phyloP scores from a whole-genome alignment of 2,113 vertebrate genomes.

The Petrocephalus zakoni region DNA sequence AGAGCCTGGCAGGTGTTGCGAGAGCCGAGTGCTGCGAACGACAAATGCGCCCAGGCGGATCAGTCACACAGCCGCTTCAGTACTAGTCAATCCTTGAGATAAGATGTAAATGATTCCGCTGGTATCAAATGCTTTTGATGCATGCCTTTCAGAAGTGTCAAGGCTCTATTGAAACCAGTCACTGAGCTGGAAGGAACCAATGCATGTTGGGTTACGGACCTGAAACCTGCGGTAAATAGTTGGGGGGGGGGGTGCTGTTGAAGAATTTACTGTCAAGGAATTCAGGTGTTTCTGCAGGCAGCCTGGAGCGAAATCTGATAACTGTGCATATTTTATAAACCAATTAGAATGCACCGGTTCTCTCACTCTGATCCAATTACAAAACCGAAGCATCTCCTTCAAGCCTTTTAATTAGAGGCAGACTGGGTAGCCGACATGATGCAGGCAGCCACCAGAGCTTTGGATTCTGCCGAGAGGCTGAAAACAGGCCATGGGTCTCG shows the following conservation, averaged over 20 bases:
- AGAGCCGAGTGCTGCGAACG: not conserved
- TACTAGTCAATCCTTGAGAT: not conserved
- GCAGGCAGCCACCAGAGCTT: conserved; percentile 42
- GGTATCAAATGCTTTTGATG: not conserved
- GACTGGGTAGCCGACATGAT: conserved; percentile 51
- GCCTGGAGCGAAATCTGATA: conserved; percentile 48
- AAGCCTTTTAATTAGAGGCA: conserved; percentile 65
- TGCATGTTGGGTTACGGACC: not conserved
- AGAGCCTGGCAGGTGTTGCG: not conserved
- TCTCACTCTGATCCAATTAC: conserved; percentile 51
- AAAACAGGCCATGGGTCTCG: not conserved
- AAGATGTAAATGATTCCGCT: not conserved
- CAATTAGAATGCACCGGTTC: conserved; percentile 61
- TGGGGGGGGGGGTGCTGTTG: not conserved
- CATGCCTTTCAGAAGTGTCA: not conserved
- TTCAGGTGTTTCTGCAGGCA: conserved; percentile 22
- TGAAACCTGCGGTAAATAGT: not conserved
- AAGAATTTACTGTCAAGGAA: not conserved
- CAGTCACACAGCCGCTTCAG: not conserved
- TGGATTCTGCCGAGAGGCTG: conserved; percentile 15
- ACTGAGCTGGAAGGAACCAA: not conserved
- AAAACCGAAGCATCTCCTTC: conserved; percentile 59
- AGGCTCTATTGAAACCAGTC: not conserved
- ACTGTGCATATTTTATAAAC: conserved; percentile 45
- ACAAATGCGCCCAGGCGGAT: not conserved